Evolutionary conservation across 2,113 vertebrate genomes (phyloP).

Genomic region (Cochlearius cochlearius): DNA sequence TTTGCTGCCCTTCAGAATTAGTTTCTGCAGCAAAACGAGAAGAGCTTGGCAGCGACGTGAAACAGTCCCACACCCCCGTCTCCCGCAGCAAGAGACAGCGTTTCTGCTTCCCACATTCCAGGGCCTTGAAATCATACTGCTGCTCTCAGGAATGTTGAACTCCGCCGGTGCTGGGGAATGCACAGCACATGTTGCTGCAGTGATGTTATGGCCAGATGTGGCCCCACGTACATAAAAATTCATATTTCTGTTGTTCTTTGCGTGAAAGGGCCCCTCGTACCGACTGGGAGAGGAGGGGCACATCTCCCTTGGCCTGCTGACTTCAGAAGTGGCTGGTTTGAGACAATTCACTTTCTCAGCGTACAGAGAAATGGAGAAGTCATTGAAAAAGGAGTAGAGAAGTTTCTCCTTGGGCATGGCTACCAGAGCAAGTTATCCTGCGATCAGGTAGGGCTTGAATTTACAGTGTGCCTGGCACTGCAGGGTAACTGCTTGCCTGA

Average conservation of each 20-base stretch:
- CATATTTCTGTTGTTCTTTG: neutral
- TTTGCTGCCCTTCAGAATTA: neutral
- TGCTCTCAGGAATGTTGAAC: neutral
- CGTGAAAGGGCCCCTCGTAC: fast-evolving
- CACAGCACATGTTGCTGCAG: neutral
- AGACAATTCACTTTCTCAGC: neutral
- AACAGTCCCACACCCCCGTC: neutral
- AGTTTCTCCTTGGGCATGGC: neutral
- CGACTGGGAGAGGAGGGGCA: neutral
- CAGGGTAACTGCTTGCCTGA: neutral
- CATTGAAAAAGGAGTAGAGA: neutral
- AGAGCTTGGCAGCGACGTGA: neutral
- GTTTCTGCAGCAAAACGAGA: neutral
- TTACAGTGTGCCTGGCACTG: fast-evolving
- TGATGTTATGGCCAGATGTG: slow-evolving; percentile 14
- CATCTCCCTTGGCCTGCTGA: neutral
- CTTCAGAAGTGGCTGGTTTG: neutral
- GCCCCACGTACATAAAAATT: neutral
- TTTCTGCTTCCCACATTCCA: slow-evolving; percentile 39
- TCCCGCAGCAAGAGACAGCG: neutral
- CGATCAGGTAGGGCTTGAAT: neutral
- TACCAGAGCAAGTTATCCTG: neutral
- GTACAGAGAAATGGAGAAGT: neutral
- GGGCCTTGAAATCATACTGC: slow-evolving; percentile 10
- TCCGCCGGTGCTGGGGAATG: neutral